Base-by-base conservation (phyloP, 37 sponge, comb jelly and placozoan species). In the Beroe forskalii region DNA sequence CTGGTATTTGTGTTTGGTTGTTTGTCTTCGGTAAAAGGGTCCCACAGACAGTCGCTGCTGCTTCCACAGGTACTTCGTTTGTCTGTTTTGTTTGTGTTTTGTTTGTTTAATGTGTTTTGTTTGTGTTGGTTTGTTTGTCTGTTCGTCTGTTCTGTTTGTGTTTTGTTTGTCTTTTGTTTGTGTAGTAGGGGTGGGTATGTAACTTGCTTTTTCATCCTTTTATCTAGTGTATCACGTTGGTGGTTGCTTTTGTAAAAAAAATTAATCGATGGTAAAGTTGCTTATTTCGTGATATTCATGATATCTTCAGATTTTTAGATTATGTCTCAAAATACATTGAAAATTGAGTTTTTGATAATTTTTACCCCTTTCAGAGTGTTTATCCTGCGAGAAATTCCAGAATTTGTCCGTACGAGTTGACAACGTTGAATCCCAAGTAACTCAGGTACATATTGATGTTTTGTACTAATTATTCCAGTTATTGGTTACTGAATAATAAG, bases 341-440 rank as follows among this genome's bases (percentile, higher is more conserved):
- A 17, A 19, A 9, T n/a, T n/a, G n/a, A n/a, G 22, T 63, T 23
- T 6, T 63, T 22, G 24, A 3, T 63, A 23, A 63, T 23, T 6
- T 63, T 3, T 63, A 6, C 25, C 27, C 4, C 17, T 35, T 69
- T 69, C 72, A 69, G 72, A 69, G 27, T 69, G 72, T 35, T 17
- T 69, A 19, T 32, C 72, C 19, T 69, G 72, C 17, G 72, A 69
- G 72, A 69, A 69, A 17, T 69, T 69, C 72, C 27, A 69, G 33
- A 69, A 69, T 35, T 36, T 69, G 32, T 69, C 72, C 17, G 27
- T 69, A 19, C 35, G 32, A 69, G 72, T 69, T 35, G 38, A 69
- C 37, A 32, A 69, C 33, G 17, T 69, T 8, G 37, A 69, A 17
- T 12, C 37, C 12, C 35, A 32, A 35, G 72, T 69, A 2, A 17